phyloP scores from a whole-genome alignment of 1,140 invertebrate species.

The Penaeus japonicus region DNA sequence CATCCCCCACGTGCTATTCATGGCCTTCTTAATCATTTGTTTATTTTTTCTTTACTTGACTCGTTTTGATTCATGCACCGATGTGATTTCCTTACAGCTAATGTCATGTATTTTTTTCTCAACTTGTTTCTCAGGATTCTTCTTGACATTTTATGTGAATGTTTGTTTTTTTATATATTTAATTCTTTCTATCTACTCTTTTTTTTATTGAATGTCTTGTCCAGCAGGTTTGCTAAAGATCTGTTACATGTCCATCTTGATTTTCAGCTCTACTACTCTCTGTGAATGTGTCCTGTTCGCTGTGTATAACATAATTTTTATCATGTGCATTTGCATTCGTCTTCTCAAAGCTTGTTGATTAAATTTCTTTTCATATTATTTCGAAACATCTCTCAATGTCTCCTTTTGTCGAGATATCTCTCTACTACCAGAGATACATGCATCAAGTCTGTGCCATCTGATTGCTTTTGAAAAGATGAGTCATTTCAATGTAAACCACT shows the following conservation, averaged over 20 bases:
- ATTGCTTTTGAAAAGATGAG: no score
- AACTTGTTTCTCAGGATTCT: not conserved
- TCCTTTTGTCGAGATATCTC: no score
- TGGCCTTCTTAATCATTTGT: not conserved
- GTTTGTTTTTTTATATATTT: not conserved
- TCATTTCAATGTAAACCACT: no score
- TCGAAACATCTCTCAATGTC: no score
- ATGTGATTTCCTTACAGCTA: not conserved
- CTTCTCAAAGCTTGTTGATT: no score
- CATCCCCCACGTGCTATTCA: not conserved
- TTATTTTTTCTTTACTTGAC: not conserved
- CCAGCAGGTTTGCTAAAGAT: not conserved
- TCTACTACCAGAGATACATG: no score
- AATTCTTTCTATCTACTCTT: not conserved
- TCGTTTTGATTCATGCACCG: not conserved
- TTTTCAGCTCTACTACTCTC: not conserved
- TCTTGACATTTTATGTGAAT: not conserved
- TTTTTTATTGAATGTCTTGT: conserved; percentile 11
- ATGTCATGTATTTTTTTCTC: not conserved
- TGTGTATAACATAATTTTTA: no score
- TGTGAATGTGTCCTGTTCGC: no score
- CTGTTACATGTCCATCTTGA: not conserved
- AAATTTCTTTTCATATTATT: no score
- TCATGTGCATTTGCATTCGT: no score
- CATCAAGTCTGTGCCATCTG: no score